A percentile compares a stretch with the other conserved stretches of the same genome.
Conservation (phyloP, 2,888 invertebrate species). For the Spilosoma lubricipeda region DNA sequence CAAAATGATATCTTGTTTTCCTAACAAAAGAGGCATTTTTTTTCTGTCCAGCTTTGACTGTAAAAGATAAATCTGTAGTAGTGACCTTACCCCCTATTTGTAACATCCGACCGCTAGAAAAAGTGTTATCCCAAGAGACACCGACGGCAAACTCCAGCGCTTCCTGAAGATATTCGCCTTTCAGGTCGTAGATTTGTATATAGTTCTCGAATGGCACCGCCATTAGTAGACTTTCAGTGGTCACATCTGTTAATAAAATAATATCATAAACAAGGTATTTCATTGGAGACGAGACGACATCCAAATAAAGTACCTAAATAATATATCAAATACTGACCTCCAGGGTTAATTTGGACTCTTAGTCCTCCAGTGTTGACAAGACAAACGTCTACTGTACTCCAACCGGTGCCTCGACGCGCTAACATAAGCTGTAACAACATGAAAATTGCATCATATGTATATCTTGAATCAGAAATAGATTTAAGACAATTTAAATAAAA, state of each 20-base stretch:
- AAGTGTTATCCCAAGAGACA: slow-evolving; percentile 64
- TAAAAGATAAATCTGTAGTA: neutral
- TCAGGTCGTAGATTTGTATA: slow-evolving; percentile 89
- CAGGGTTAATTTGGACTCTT: slow-evolving; percentile 88
- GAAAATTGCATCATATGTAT: neutral
- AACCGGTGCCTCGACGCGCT: slow-evolving; percentile 53
- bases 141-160: slow-evolving; percentile 87
- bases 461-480: neutral
- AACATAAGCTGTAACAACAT: slow-evolving; percentile 60
- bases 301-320: too few relatives aligned
- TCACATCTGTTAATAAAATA: slow-evolving; percentile 84
- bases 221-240: slow-evolving; percentile 89
- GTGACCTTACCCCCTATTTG: slow-evolving; percentile 86
- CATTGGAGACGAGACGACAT: too few relatives aligned
- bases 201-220: slow-evolving; percentile 92
- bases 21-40: neutral
- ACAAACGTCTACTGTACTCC: slow-evolving; percentile 82
- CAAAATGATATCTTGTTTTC: neutral
- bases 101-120: slow-evolving; percentile 82
- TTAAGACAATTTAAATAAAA: neutral
- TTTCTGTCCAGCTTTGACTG: neutral
- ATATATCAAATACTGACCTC: slow-evolving; percentile 71
- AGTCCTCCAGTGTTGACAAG: slow-evolving; percentile 90
- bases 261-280: neutral
- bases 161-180: slow-evolving; percentile 88